Percentiles rank a stretch among this genome's conserved stretches.
phyloP scores from a whole-genome alignment of 2,113 vertebrate species.

The Gallinago undulata region DNA sequence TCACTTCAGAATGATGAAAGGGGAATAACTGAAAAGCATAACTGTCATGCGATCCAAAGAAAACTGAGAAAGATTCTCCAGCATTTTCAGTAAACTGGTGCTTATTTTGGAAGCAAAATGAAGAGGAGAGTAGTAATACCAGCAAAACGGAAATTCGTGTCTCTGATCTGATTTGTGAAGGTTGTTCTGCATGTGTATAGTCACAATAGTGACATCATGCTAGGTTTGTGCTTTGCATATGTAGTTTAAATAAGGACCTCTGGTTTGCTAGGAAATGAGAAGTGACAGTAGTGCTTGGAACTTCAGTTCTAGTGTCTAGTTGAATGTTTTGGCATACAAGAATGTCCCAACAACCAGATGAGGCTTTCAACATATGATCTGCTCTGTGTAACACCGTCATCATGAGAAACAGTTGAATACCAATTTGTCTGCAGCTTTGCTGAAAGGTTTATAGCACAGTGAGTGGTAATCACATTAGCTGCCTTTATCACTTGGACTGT shows the following conservation, averaged over 20 bases:
- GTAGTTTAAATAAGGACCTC: not conserved
- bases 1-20: not conserved
- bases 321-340: not conserved
- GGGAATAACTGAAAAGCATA: not conserved
- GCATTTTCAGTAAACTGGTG: not conserved
- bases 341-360: not conserved
- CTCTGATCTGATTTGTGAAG: not conserved
- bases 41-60: not conserved
- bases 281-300: not conserved
- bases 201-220: not conserved
- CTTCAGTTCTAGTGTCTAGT: not conserved
- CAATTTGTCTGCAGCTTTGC: slow-evolving; percentile 33
- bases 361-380: slow-evolving; percentile 4
- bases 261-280: not conserved
- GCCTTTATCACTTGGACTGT: slow-evolving; percentile 59
- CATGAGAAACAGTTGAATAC: slow-evolving; percentile 26
- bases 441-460: slow-evolving; percentile 61
- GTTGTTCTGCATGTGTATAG: not conserved
- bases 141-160: not conserved
- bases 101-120: not conserved
- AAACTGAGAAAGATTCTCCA: not conserved
- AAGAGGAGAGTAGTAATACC: not conserved
- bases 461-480: slow-evolving; percentile 66
- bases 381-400: slow-evolving; percentile 21
- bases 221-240: not conserved